These are phyloP conservation scores for Hylaeus anthracinus DNA, from an alignment of 1,140 invertebrate genomes.

Conservation along the genomic window DNA sequence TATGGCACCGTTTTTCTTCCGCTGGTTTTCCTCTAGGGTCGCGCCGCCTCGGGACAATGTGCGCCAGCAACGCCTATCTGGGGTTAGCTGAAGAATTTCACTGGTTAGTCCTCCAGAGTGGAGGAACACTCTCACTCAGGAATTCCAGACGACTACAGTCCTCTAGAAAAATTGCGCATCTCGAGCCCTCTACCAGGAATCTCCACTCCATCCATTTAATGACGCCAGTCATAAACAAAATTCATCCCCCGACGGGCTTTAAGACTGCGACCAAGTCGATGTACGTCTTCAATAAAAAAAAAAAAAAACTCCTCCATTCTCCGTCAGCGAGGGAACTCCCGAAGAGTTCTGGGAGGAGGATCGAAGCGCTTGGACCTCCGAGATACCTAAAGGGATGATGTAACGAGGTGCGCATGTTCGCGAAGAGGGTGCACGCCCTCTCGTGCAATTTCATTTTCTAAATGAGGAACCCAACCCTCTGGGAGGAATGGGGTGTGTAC, in stretches of 20 bases:
- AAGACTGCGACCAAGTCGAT: slow-evolving; percentile 48
- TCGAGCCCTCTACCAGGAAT: too few species aligned
- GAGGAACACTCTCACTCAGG: too few species aligned
- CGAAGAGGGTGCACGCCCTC: slow-evolving; percentile 71
- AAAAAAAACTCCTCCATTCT: slow-evolving; percentile 55
- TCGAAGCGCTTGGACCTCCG: slow-evolving; percentile 58
- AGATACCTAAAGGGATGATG: slow-evolving; percentile 53
- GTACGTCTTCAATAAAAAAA: slow-evolving; percentile 31
- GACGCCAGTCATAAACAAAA: slow-evolving; percentile 50
- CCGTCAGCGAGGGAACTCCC: slow-evolving; percentile 38
- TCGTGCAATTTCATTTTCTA: slow-evolving; percentile 73
- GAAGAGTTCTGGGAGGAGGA: slow-evolving; percentile 48
- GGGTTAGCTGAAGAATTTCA: too few species aligned
- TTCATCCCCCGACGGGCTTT: slow-evolving; percentile 41
- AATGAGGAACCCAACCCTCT: slow-evolving; percentile 58
- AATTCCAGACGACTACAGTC: too few species aligned
- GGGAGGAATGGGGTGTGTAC: slow-evolving; percentile 54
- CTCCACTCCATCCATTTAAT: slow-evolving; percentile 1
- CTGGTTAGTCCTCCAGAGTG: too few species aligned
- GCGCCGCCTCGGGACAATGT: neutral
- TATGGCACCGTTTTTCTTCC: slow-evolving; percentile 37
- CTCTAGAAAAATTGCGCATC: too few species aligned
- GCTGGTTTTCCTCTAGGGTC: neutral
- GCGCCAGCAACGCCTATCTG: too few species aligned
- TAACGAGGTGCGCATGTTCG: slow-evolving; percentile 72